Evolutionary conservation across 2,113 vertebrate genomes (phyloP).

Genomic region (Patagioenas fasciata): DNA sequence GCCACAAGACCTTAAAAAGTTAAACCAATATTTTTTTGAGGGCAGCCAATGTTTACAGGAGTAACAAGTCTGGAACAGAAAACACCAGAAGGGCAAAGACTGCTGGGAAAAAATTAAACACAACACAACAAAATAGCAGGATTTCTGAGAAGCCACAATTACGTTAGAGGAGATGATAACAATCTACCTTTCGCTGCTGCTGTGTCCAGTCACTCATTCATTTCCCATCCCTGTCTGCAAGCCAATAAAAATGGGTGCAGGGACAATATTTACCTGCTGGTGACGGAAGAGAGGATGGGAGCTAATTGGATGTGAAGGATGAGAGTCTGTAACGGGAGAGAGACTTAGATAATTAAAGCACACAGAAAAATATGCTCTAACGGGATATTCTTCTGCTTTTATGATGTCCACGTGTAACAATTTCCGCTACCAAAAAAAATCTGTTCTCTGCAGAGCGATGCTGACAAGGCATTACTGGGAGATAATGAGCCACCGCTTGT

Average conservation of each 20-base stretch:
- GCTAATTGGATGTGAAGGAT: neutral
- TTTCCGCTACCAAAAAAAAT: neutral
- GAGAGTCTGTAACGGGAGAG: neutral
- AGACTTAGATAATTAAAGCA: neutral
- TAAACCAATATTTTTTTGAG: neutral
- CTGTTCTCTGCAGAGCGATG: slow-evolving; percentile 14
- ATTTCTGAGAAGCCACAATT: slow-evolving; percentile 26
- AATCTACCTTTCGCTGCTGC: neutral
- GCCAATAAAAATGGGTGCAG: neutral
- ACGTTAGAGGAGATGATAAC: neutral
- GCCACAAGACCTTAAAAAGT: neutral
- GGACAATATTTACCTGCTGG: neutral
- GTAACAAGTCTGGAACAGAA: neutral
- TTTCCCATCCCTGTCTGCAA: neutral
- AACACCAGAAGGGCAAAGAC: neutral
- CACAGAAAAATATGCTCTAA: neutral
- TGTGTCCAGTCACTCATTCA: neutral
- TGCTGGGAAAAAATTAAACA: neutral
- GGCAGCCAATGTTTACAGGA: neutral
- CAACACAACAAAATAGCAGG: neutral
- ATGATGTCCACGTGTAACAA: neutral
- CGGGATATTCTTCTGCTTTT: neutral
- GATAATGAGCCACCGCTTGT: slow-evolving; percentile 14
- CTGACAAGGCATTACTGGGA: slow-evolving; percentile 51
- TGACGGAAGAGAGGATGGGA: neutral